Conservation (phyloP, 2,888 invertebrate genomes). For the Panopea generosa region DNA sequence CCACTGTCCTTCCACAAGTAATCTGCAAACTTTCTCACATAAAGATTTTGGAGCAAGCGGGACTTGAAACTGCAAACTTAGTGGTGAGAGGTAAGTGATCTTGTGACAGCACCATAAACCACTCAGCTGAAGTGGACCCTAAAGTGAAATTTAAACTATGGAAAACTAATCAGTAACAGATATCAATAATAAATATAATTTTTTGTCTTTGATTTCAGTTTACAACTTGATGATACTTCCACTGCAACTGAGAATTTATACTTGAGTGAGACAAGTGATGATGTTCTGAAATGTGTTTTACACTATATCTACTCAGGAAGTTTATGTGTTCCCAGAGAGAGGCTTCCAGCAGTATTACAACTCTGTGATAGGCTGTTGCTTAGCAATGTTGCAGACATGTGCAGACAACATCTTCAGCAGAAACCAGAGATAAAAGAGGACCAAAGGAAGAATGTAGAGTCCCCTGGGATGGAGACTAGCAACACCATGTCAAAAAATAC, state of each 20-base stretch:
- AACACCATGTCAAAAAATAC: background rate
- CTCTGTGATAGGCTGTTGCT: conserved; percentile 13
- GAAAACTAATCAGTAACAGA: no score
- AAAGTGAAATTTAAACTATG: no score
- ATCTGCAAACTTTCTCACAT: no score
- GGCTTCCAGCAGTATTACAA: background rate
- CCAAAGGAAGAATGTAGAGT: background rate
- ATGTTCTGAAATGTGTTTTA: conserved; percentile 13
- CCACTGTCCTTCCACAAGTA: no score
- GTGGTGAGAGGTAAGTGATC: no score
- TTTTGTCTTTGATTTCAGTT: no score
- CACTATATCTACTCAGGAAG: conserved; percentile 31
- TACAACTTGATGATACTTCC: background rate
- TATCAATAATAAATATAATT: no score
- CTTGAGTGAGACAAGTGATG: conserved; percentile 4
- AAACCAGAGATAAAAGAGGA: background rate
- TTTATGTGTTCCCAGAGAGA: background rate
- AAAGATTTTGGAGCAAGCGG: no score
- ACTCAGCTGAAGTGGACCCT: no score
- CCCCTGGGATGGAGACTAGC: background rate
- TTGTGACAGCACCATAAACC: no score
- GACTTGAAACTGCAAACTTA: no score
- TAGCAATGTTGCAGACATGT: conserved; percentile 9
- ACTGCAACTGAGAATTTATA: background rate
- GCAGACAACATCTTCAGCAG: background rate